Evolutionary conservation across 2,888 invertebrate species (phyloP), one percentile per base, ranked within the genome.

Genomic region (Osmoderma eremita): DNA sequence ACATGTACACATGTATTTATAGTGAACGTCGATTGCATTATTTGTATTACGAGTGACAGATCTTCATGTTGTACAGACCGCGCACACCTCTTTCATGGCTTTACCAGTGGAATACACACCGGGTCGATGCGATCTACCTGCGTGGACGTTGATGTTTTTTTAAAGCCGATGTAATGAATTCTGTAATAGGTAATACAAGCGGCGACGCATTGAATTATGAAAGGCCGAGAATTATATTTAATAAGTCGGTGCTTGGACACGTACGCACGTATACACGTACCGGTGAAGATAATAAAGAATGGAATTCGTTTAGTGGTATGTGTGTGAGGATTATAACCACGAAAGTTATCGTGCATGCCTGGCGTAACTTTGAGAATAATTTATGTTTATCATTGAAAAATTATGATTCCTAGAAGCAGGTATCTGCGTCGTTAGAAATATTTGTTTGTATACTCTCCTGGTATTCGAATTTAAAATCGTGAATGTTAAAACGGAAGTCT

Each of bases 71-170:
- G 17, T 17, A 38, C 17, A 24, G 10, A 8, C 45, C 24, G 15
- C 58, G 17, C 24, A 50, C 39, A 54, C 39, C 38, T 39, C 18
- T 54, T 54, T 38, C 54, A 54, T 6, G 30, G 30, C 10, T 6
- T 1, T 38, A 36, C n/a, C 22, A 41, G 38, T 54, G 18, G 17
- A 54, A 38, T 39, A 15, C 12, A 18, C 18, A 54, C 36, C 36
- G 17, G 56, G 56, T 56, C 56, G 41, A 24, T 56, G 56, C 22
- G n/a, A 56, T 41, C 56, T 56, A 56, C 56, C 56, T 56, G 41
- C 41, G n/a, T 41, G 8, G 18, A 30, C 15, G 22, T 41, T 22
- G 12, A 56, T 39, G n/a, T 56, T 56, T 56, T 56, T 50, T 13
- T 56, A n/a, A 45, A 56, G n/a, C 20, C 13, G 22, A 20, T 36